Percentiles rank a stretch among this genome's conserved stretches.
Conservation (phyloP, 2,888 invertebrate species). For the Hybos culiciformis region DNA sequence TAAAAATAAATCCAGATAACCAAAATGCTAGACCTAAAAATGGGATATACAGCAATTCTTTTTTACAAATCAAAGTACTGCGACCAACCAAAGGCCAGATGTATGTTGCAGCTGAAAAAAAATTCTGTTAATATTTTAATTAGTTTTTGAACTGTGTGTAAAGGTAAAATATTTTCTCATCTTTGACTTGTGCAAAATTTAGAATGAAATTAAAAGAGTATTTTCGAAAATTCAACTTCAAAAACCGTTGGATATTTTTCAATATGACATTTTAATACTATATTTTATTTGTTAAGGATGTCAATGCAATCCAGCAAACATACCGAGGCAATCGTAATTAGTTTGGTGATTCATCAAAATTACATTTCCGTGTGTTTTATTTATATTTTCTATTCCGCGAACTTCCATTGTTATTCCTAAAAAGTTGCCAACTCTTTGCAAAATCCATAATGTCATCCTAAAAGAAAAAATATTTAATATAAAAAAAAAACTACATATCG, state of each 20-base stretch:
- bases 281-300: too few species aligned
- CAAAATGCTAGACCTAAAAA: conserved; percentile 67
- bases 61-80: conserved; percentile 65
- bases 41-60: conserved; percentile 58
- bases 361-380: conserved; percentile 54
- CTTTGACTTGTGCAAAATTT: too few species aligned
- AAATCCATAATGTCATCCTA: not conserved
- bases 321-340: too few species aligned
- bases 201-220: too few species aligned
- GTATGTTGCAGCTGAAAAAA: conserved; percentile 40
- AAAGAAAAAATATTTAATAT: not conserved
- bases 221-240: too few species aligned
- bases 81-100: conserved; percentile 64
- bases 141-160: too few species aligned
- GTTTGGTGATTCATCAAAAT: conserved; percentile 73
- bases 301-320: too few species aligned
- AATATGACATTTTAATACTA: too few species aligned
- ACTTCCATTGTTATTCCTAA: not conserved
- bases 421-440: not conserved
- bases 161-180: too few species aligned
- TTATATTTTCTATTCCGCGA: conserved; percentile 43
- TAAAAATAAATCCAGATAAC: conserved; percentile 73
- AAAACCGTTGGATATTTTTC: too few species aligned
- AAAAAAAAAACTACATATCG: too few species aligned
- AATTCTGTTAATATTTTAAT: too few species aligned